A percentile compares a stretch with the other conserved stretches of the same genome.
phyloP scores from a whole-genome alignment of 2,113 vertebrate species.

The Carlito syrichta region DNA sequence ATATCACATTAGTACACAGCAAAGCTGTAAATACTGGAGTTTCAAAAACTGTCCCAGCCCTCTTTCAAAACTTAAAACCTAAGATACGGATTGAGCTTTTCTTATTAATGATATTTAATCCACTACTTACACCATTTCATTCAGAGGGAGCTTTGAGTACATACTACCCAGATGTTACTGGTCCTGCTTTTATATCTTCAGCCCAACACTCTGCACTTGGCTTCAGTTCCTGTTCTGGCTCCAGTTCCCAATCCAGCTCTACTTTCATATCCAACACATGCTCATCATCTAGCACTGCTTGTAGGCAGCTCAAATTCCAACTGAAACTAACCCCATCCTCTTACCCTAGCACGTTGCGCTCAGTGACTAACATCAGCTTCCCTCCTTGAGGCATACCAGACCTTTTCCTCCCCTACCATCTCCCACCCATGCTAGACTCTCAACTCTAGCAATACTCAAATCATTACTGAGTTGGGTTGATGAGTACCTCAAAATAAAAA shows the following conservation, averaged over 20 bases:
- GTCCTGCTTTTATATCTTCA: neutral
- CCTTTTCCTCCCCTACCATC: too few species aligned
- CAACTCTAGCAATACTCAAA: neutral
- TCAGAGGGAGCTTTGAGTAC: neutral
- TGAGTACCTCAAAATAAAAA: neutral
- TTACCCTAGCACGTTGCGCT: neutral
- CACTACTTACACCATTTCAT: neutral
- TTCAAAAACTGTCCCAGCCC: neutral
- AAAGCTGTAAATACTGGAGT: neutral
- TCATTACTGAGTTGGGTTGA: neutral
- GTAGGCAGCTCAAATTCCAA: neutral
- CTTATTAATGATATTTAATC: neutral
- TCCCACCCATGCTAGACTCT: neutral
- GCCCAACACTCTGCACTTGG: too few species aligned
- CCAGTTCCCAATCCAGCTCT: neutral
- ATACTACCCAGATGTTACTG: neutral
- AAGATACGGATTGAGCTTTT: neutral
- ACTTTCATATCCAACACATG: neutral
- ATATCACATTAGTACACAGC: neutral
- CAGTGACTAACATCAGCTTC: neutral
- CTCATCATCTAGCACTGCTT: neutral
- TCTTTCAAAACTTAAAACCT: neutral
- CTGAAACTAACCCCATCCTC: neutral
- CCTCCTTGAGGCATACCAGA: neutral
- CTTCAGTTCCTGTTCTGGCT: too few species aligned